phyloP scores from a whole-genome alignment of 2,888 invertebrate species.

The Tenthredo amoena region DNA sequence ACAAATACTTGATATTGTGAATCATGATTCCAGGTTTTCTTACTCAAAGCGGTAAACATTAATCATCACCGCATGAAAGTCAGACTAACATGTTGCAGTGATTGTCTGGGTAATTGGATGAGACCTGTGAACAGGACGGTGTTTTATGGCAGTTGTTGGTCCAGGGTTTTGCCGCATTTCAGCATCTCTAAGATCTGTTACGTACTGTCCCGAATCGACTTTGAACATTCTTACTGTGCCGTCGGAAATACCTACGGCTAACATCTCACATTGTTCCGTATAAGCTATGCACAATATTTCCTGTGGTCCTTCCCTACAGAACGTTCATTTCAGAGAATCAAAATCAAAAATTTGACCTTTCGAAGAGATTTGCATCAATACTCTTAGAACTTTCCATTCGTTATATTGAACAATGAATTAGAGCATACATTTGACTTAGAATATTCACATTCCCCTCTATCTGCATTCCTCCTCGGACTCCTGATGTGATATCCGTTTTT shows the following conservation, averaged over 20 bases:
- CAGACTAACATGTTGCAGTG: constrained; percentile 81
- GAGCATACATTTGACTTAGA: constrained; percentile 19
- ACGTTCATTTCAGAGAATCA: not conserved
- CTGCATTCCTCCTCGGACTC: not conserved
- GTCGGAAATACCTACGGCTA: constrained; percentile 83
- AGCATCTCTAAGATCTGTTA: constrained; percentile 80
- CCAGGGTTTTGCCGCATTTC: constrained; percentile 80
- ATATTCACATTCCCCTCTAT: constrained; percentile 1
- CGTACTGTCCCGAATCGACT: constrained; percentile 78
- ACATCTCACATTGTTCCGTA: constrained; percentile 81
- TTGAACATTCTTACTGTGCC: constrained; percentile 82
- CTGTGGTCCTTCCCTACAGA: constrained; percentile 79
- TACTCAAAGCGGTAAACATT: constrained; percentile 13
- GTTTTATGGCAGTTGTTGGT: constrained; percentile 82
- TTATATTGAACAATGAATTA: not conserved
- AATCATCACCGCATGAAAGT: constrained; percentile 15
- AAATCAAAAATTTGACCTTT: not conserved
- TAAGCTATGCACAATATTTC: constrained; percentile 82
- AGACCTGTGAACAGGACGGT: constrained; percentile 81
- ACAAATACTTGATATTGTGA: not conserved
- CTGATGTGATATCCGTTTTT: not conserved
- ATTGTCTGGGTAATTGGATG: constrained; percentile 82
- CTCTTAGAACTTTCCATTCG: not conserved
- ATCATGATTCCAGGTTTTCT: constrained; percentile 2
- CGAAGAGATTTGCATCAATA: not conserved